Conservation (phyloP, 2,113 vertebrate genomes). For the Clarias macrocephalus region DNA sequence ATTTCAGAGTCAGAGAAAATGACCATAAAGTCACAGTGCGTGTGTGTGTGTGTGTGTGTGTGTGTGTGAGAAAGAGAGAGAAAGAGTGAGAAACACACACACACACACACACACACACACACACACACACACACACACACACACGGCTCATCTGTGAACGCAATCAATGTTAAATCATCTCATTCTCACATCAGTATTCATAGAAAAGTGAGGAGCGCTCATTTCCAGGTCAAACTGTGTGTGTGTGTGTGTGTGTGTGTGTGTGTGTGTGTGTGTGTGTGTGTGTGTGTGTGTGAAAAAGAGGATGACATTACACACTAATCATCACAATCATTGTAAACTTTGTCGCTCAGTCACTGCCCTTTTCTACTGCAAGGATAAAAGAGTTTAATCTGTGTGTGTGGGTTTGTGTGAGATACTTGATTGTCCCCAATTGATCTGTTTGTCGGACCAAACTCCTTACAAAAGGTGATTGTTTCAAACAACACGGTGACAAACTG, state of each 20-base stretch:
- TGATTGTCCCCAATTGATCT: conserved; percentile 50
- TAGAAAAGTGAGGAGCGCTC: conserved; percentile 11
- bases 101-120: too few relatives aligned
- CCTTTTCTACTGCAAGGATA: background rate
- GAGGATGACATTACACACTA: conserved; percentile 11
- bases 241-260: conserved; percentile 25
- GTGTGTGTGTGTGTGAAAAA: background rate
- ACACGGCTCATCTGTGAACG: background rate
- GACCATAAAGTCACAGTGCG: background rate
- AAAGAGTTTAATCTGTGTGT: background rate
- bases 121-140: too few relatives aligned
- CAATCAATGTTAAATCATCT: conserved; percentile 28
- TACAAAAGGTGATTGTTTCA: conserved; percentile 40
- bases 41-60: background rate
- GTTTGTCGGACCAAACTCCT: conserved; percentile 52
- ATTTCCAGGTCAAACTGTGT: conserved; percentile 20
- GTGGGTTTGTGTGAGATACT: conserved; percentile 29
- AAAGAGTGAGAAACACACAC: background rate
- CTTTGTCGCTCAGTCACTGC: background rate
- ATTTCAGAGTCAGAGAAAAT: conserved; percentile 24
- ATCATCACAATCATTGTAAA: background rate
- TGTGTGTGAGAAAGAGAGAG: background rate
- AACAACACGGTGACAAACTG: conserved; percentile 45
- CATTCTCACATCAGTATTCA: conserved; percentile 34
- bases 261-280: conserved; percentile 16